Evolutionary conservation across 1,140 invertebrate species (phyloP), one percentile per base, ranked within the genome.

Genomic region (Danaus melanippus): DNA sequence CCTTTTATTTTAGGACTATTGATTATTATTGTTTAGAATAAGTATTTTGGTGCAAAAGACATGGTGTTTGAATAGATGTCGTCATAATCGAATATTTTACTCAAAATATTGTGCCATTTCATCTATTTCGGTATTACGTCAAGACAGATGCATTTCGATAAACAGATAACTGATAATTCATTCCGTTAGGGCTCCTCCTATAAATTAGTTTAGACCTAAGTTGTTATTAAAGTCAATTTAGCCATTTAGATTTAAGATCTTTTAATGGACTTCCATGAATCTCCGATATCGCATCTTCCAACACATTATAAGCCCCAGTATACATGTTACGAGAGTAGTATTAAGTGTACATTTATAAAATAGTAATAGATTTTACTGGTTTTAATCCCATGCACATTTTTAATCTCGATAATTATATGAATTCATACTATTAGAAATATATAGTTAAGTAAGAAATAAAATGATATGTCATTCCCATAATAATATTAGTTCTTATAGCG

Each of bases 61-160:
- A 54, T 53, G 62, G 59, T 69, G 64, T 69, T 64, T 58, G 58
- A 62, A 42, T 60, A 63, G 57, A 62, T 58, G 55, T 56, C 58
- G 49, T 50, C 62, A 69, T 74, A 77, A 70, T 77, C 72, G 63
- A 56, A 58, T 71, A 64, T 58, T 57, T 66, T 66, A 71, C 72
- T 69, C 71, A 59, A 67, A 69, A 65, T 60, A 64, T 76, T 68
- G 76, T 78, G 76, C 76, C 76, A 78, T 78, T 73, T 47, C 53
- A 50, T 64, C 52, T 61, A 57, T 62, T 64, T 66, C 50, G 54
- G 55, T 54, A 53, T 49, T 56, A 53, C 46, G 40, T 53, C 58
- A 58, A 59, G 63, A 68, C 59, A 58, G 51, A 59, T 66, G 68
- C 69, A 71, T 71, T 71, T 56, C 50, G 47, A 45, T 44, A 43